Percentiles rank a stretch among this genome's conserved stretches.
Conservation (phyloP, 2,888 invertebrate genomes). For the Eustalomyia histrio region DNA sequence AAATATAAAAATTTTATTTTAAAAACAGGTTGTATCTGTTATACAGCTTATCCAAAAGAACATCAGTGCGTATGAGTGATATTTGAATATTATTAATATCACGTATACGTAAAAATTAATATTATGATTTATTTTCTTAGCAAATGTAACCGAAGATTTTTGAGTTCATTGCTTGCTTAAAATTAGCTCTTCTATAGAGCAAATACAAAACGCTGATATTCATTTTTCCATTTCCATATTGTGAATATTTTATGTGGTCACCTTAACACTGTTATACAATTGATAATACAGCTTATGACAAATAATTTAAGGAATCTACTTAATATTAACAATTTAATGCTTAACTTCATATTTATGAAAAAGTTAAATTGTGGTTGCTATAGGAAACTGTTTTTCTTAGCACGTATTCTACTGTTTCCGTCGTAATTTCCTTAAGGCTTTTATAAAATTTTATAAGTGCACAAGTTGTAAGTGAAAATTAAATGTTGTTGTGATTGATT, state of each 20-base stretch:
- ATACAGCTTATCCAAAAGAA: too few relatives aligned
- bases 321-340: constrained; percentile 49
- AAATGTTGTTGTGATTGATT: constrained; percentile 64
- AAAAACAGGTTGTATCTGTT: too few relatives aligned
- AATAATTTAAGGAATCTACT: constrained; percentile 18
- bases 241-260: background rate
- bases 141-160: too few relatives aligned
- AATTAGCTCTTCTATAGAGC: too few relatives aligned
- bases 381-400: background rate
- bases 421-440: background rate
- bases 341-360: constrained; percentile 6
- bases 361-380: background rate
- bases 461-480: constrained; percentile 52
- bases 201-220: too few relatives aligned
- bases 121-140: too few relatives aligned
- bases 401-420: constrained; percentile 15
- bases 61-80: too few relatives aligned
- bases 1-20: too few relatives aligned
- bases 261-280: background rate
- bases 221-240: background rate
- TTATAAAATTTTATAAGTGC: constrained; percentile 12
- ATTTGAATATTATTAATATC: too few relatives aligned
- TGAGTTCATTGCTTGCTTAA: too few relatives aligned
- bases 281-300: constrained; percentile 4
- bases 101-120: too few relatives aligned